Base-by-base conservation (phyloP, 2,797 vertebrate genomes). In the Melanotaenia parkinsoni region DNA sequence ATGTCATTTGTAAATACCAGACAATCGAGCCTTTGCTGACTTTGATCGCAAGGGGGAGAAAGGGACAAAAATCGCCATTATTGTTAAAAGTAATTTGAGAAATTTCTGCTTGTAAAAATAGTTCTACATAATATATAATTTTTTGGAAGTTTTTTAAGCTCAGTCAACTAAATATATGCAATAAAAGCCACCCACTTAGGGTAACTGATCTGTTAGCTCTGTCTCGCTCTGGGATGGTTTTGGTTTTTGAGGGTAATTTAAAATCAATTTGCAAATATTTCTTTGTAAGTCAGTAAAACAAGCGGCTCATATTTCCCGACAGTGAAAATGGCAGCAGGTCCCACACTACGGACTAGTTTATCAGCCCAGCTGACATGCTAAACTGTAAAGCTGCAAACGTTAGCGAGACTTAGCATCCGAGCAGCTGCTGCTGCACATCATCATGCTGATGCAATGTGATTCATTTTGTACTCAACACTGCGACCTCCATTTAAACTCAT, bases 381-480 rank as follows among this genome's bases (percentile, higher is more conserved):
- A 50, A 50, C 20, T 50, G 45, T 1, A 50, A 50, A 50, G 35
- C 35, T 60, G 11, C 35, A 24, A 11, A 60, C 58, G n/a, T 13
- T 24, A 38, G n/a, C 58, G 6, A 24, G 12, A 38, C 35, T 24
- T 13, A 38, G 35, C 35, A 50, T 37, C 33, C 9, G 5, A 14
- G 37, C 58, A 60, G 58, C 58, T 38, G 58, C 37, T 32, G 58
- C 33, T 22, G 20, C 58, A 33, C 58, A 37, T 59, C 32, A 59
- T 20, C 20, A 22, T 22, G 33, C 58, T 59, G 33, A n/a, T 37
- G 20, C 14, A 22, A 43, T 14, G 40, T 59, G 33, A 59, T 37
- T 37, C 58, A 59, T 20, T 37, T 37, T 59, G 18, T 37, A 16
- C 38, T 43, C 37, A 61, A 38, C 35, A 43, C 13, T 16, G 11